A percentile compares a stretch with the other conserved stretches of the same genome.
These are phyloP conservation scores for Salpingus planirostris DNA, from an alignment of 2,888 invertebrate species.

Conservation along the genomic window DNA sequence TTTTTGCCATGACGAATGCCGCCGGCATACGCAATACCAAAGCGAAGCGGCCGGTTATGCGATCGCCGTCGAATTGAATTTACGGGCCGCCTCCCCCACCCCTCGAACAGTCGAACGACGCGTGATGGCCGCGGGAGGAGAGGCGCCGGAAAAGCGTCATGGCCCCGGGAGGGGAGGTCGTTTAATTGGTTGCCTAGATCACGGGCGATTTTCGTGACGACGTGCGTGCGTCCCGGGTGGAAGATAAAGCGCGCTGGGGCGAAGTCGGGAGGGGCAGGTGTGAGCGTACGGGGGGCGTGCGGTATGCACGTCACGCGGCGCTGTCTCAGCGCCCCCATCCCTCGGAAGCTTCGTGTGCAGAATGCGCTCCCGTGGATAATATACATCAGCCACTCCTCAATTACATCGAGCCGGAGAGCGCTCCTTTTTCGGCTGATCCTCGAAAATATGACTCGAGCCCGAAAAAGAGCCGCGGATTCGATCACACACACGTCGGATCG, in stretches of 20 bases:
- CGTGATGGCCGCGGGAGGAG: too few relatives aligned
- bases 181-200: slow-evolving; percentile 7
- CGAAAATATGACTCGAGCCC: background rate
- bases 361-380: slow-evolving; percentile 25
- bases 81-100: too few relatives aligned
- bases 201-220: background rate
- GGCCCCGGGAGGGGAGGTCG: too few relatives aligned
- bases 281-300: slow-evolving; percentile 8
- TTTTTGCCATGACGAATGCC: slow-evolving; percentile 24
- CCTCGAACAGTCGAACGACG: too few relatives aligned
- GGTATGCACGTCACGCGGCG: slow-evolving; percentile 30
- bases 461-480: background rate
- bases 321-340: slow-evolving; percentile 32
- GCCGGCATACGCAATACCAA: slow-evolving; percentile 14
- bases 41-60: slow-evolving; percentile 2
- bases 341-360: slow-evolving; percentile 28
- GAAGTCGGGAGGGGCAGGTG: slow-evolving; percentile 8
- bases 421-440: too few relatives aligned
- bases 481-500: too few relatives aligned
- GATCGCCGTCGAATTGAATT: slow-evolving; percentile 4
- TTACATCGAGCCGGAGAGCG: slow-evolving; percentile 7
- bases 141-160: too few relatives aligned
- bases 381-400: slow-evolving; percentile 23
- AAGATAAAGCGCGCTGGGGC: too few relatives aligned
- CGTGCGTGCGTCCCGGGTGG: slow-evolving; percentile 2